Percentiles rank a stretch among this genome's conserved stretches.
These are phyloP conservation scores for Andrena praecox DNA, from an alignment of 2,888 invertebrate species.

Conservation along the genomic window DNA sequence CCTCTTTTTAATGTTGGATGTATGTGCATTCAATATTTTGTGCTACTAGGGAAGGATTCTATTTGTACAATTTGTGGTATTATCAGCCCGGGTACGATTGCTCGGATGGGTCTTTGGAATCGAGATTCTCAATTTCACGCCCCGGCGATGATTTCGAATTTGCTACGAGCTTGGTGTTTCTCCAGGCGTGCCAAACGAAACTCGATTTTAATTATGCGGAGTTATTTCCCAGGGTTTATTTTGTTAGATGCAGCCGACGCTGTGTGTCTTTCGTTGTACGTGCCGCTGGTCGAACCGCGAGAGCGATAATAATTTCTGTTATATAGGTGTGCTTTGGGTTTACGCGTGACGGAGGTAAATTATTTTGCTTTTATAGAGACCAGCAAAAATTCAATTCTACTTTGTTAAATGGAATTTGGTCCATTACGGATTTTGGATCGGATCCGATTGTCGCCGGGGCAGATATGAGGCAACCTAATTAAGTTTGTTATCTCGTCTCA, in stretches of 20 bases:
- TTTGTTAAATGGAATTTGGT: constrained; percentile 28
- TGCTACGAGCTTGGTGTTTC: not conserved
- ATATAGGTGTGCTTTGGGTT: not conserved
- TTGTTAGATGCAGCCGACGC: not conserved
- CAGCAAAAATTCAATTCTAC: not conserved
- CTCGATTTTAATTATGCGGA: not conserved
- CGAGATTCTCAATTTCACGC: too few species aligned
- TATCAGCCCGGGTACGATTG: too few species aligned
- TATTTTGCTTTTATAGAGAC: not conserved
- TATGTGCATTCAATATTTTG: too few species aligned
- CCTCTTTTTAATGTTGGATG: too few species aligned
- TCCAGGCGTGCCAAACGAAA: not conserved
- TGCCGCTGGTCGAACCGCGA: not conserved
- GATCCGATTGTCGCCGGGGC: constrained; percentile 5
- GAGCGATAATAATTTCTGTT: not conserved
- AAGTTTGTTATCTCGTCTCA: constrained; percentile 39
- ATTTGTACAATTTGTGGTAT: not conserved
- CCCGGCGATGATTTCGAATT: not conserved
- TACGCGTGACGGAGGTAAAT: not conserved
- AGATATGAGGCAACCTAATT: constrained; percentile 25
- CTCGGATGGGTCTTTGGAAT: too few species aligned
- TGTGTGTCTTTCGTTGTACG: not conserved
- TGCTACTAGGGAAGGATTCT: too few species aligned
- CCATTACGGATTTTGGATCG: constrained; percentile 11
- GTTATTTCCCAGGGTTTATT: not conserved